Percentiles rank a stretch among this genome's conserved stretches.
Conservation (phyloP, 53 echinoderm and acorn worm species). For the Zoroaster sp. region DNA sequence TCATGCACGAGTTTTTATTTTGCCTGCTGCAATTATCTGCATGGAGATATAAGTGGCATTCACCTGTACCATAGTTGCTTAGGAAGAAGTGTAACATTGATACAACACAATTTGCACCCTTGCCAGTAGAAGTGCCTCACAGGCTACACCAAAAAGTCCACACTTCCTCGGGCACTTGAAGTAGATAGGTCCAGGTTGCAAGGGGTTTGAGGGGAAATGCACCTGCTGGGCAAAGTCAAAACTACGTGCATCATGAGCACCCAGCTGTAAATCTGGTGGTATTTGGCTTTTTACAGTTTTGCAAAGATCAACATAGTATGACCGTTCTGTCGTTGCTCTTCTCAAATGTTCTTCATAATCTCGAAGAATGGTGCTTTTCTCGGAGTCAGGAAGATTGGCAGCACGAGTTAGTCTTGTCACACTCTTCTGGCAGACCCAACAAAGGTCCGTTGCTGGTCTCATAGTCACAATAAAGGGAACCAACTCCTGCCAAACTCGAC, state of each 20-base stretch:
- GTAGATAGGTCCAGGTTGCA: conserved; percentile 1
- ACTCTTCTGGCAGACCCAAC: conserved; percentile 36
- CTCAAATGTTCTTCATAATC: neutral
- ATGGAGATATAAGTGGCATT: no score
- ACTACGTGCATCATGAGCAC: neutral
- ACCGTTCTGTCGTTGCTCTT: conserved; percentile 8
- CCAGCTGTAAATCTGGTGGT: neutral
- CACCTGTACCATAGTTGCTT: no score
- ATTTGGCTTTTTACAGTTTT: neutral
- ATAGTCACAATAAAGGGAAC: conserved; percentile 26
- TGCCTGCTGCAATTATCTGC: no score
- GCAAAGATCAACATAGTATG: neutral
- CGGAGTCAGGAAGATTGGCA: conserved; percentile 35
- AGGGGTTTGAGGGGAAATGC: neutral
- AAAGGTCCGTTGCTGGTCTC: conserved; percentile 20
- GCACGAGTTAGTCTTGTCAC: conserved; percentile 19
- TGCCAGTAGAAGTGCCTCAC: no score
- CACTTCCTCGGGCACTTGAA: neutral
- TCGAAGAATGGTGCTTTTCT: neutral
- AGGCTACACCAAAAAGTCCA: neutral
- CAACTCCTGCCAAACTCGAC: conserved; percentile 31
- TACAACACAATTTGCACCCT: no score
- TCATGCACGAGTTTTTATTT: no score
- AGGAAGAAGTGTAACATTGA: no score
- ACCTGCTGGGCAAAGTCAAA: conserved; percentile 22